Evolutionary conservation across 1,140 invertebrate species (phyloP), one percentile per base, ranked within the genome.

Genomic region (Cydia amplana): DNA sequence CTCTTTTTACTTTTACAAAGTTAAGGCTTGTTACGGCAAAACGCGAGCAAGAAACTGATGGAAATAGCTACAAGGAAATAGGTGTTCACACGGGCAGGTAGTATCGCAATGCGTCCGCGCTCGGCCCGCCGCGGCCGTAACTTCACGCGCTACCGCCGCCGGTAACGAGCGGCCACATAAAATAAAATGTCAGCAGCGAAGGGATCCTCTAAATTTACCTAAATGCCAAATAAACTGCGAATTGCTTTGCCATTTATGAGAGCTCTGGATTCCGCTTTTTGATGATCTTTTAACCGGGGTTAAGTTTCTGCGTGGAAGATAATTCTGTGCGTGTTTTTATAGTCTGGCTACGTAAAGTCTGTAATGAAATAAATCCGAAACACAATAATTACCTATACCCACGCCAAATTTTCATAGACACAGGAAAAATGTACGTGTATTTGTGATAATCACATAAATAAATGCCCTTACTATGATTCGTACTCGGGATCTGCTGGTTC

Each of bases 161-260:
- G 79, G 87, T 92, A 92, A 92, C 90, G 89, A 92, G 90, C 86
- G 83, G 81, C 82, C 85, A 84, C 88, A 92, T 92, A 92, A 92
- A 91, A 90, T 86, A 91, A 92, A 92, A 92, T 92, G 89, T 88
- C 91, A 91, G 87, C 85, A 81, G 80, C 83, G 79, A 83, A 84
- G 85, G 85, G 87, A 87, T 88, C 83, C 83, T 85, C 85, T 82
- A 85, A 89, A 88, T 88, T 90, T 82, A 87, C 85, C 87, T 87
- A 87, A 89, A 90, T 90, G 87, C 86, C 86, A 86, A 87, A 87
- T 88, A 88, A 88, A 88, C 86, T 87, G 86, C 78, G 83, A 87
- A 89, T 88, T 81, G 83, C 83, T 84, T 79, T 83, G 83, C 81
- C 82, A 84, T 89, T 89, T 87, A 83, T 86, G 83, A 86, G 51